These are phyloP conservation scores for Xestia ashworthii DNA, from an alignment of 2,888 invertebrate genomes.

Conservation along the genomic window DNA sequence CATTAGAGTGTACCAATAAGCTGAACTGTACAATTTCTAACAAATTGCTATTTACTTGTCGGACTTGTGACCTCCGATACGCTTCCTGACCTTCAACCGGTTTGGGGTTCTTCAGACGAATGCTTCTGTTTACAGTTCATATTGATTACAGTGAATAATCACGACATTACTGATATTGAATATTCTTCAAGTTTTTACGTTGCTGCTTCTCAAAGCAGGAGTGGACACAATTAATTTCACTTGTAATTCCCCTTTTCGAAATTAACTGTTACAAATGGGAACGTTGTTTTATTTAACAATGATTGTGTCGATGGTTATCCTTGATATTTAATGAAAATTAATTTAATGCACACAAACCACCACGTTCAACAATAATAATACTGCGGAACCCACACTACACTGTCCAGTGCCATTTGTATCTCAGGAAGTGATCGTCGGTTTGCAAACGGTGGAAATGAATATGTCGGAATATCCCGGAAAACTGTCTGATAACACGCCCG, in stretches of 20 bases:
- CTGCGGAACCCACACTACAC: slow-evolving; percentile 35
- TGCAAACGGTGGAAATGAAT: slow-evolving; percentile 67
- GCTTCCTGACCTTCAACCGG: slow-evolving; percentile 61
- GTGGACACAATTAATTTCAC: not conserved
- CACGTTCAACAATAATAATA: not conserved
- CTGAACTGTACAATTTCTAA: slow-evolving; percentile 48
- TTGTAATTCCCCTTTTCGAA: not conserved
- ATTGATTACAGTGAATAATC: not conserved
- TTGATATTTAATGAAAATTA: not conserved
- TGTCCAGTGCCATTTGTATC: slow-evolving; percentile 25
- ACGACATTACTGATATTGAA: not conserved
- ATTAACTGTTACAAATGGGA: not conserved
- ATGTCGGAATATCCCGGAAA: slow-evolving; percentile 71
- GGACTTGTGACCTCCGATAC: slow-evolving; percentile 19
- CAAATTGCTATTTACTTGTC: slow-evolving; percentile 53
- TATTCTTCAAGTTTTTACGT: not conserved
- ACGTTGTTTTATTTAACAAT: not conserved
- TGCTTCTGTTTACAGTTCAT: not conserved
- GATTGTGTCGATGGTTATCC: not conserved
- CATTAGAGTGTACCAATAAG: slow-evolving; percentile 18
- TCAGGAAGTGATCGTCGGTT: slow-evolving; percentile 62
- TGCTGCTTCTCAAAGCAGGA: not conserved
- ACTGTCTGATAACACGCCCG: slow-evolving; percentile 59
- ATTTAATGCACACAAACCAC: not conserved
- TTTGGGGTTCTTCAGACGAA: slow-evolving; percentile 28